Conservation (phyloP, 2,113 vertebrate genomes). For the Siniperca knerii region DNA sequence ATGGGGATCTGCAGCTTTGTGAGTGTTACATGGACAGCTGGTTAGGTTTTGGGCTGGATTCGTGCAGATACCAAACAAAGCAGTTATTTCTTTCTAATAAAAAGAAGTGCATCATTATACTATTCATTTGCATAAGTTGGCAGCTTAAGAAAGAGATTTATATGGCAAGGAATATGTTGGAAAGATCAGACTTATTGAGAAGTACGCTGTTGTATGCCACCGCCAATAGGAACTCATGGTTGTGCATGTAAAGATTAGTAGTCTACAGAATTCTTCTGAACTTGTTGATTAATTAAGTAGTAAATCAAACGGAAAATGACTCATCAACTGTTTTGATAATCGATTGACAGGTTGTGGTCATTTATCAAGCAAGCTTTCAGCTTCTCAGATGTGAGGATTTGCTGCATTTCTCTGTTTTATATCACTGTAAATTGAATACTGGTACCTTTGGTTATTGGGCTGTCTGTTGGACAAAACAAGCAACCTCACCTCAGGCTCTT, state of each 20-base stretch:
- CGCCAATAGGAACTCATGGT: background rate
- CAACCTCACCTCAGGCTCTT: background rate
- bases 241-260: background rate
- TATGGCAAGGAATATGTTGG: background rate
- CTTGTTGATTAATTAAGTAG: constrained; percentile 13
- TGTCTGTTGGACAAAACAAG: background rate
- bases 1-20: constrained; percentile 27
- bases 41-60: constrained; percentile 12
- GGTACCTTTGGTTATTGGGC: background rate
- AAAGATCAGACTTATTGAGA: constrained; percentile 16
- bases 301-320: background rate
- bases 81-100: background rate
- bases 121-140: constrained; percentile 15
- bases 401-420: background rate
- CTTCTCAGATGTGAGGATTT: background rate
- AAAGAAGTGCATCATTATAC: background rate
- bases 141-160: constrained; percentile 9
- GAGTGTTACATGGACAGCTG: constrained; percentile 18
- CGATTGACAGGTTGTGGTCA: background rate
- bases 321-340: constrained; percentile 1
- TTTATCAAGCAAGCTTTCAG: background rate
- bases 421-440: background rate
- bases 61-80: constrained; percentile 20
- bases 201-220: background rate
- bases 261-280: background rate